A percentile compares a stretch with the other conserved stretches of the same genome.
Evolutionary conservation across 2,888 invertebrate genomes (phyloP).

Genomic region (Timema cristinae): DNA sequence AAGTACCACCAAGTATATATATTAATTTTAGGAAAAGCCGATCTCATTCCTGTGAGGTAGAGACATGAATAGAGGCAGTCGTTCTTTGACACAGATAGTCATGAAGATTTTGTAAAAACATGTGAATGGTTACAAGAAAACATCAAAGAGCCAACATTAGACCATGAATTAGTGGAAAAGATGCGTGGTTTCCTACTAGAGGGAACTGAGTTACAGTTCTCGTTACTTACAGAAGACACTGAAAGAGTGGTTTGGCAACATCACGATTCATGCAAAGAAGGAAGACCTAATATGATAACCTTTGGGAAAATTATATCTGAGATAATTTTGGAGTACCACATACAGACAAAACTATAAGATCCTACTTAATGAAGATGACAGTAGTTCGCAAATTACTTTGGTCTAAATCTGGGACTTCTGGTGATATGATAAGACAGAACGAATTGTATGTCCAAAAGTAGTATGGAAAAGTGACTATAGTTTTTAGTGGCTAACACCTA

Average conservation of each 20-base stretch:
- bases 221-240: conserved; percentile 7
- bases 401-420: neutral
- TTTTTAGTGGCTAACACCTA: conserved; percentile 2
- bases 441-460: conserved; percentile 5
- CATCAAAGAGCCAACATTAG: too few species aligned
- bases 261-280: conserved; percentile 1
- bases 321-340: conserved; percentile 10
- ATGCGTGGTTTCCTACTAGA: neutral
- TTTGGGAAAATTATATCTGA: conserved; percentile 7
- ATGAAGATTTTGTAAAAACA: too few species aligned
- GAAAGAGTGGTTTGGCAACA: neutral
- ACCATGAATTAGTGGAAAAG: too few species aligned
- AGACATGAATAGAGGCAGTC: too few species aligned
- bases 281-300: conserved; percentile 1
- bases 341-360: conserved; percentile 9
- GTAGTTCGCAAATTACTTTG: neutral
- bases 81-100: too few species aligned
- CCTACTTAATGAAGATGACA: neutral
- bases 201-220: conserved; percentile 5
- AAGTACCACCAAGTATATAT: too few species aligned
- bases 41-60: too few species aligned
- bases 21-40: too few species aligned
- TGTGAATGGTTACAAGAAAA: too few species aligned
- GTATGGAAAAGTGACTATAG: conserved; percentile 14
- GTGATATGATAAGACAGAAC: neutral